A percentile compares a stretch with the other conserved stretches of the same genome.
These are phyloP conservation scores for Nothura maculosa DNA, from an alignment of 2,797 vertebrate genomes.

Conservation along the genomic window DNA sequence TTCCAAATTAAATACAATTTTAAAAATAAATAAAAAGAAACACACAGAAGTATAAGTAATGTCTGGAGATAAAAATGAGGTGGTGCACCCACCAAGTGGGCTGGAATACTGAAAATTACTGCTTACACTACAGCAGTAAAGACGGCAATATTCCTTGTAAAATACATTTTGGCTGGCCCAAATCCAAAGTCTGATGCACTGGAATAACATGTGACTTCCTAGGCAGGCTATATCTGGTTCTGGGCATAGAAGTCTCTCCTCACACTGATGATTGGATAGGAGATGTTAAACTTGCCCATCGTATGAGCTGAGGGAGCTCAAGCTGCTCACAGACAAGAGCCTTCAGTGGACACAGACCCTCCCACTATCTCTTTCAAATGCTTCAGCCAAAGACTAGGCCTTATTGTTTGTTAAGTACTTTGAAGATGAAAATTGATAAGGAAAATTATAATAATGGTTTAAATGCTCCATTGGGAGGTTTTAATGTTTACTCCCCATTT, in stretches of 20 bases:
- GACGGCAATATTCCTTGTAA: background rate
- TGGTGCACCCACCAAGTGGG: background rate
- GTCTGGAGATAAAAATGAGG: background rate
- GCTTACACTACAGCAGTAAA: background rate
- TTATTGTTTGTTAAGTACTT: background rate
- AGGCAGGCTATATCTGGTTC: background rate
- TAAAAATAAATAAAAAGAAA: background rate
- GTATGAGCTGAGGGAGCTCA: background rate
- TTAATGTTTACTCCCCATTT: background rate
- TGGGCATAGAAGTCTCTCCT: background rate
- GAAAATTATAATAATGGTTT: background rate
- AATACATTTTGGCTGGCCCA: background rate
- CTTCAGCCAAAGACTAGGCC: background rate
- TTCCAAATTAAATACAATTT: background rate
- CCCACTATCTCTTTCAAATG: background rate
- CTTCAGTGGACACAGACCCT: background rate
- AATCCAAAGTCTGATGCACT: background rate
- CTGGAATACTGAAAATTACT: background rate
- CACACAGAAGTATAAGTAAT: background rate
- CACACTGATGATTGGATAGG: background rate
- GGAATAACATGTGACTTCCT: background rate
- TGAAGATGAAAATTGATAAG: background rate
- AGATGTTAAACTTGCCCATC: background rate
- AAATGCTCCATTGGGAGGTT: background rate
- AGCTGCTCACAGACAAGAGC: background rate